Base-by-base conservation (phyloP, 2,113 vertebrate species). In the Xenus cinereus region DNA sequence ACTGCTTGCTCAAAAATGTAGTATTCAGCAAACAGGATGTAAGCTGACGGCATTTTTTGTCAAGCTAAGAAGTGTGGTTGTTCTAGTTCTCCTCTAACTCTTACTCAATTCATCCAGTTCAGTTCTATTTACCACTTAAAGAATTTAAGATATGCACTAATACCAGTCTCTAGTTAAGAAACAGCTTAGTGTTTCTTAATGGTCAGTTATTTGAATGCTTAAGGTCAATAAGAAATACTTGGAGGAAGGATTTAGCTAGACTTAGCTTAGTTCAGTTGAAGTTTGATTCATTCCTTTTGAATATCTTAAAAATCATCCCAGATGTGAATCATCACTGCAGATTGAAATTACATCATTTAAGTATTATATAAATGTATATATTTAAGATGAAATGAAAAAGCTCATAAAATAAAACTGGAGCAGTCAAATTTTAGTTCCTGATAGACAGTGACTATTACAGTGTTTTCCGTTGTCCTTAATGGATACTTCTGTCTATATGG, bases 1-100 rank as follows among this genome's bases (percentile, higher is more conserved):
- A 20, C 22, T 28, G 7, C 12, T 86, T 2, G 0, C 27, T 89
- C 6, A 5, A 17, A 74, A 71, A 74, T 1, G 1, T 9, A 4
- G 1, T 17, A 15, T 80, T 92, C 26, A 57, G 51, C 27, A 84
- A 82, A 62, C 10, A 6, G 14, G 10, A 53, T 24, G n/a, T 46
- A 56, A 91, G 46, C 5, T 14, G 12, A 45, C 0, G 2, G 5
- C 4, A 33, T 41, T 87, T 69, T 37, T n/a, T 12, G 2, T 43
- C 32, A 63, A 51, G 33, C 10, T 73, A 43, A 74, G 41, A 54
- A 68, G 4, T 1, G 7, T 14, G 4, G 3, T 75, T 71, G 10
- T 41, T 75, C 51, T 48, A 22, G 14, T 20, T 91, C 45, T 87
- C n/a, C 26, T 64, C 51, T 53, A 9, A 53, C 27, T 53, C 57